Conservation (phyloP, 2,888 invertebrate genomes). For the Tanaodytes sp. region DNA sequence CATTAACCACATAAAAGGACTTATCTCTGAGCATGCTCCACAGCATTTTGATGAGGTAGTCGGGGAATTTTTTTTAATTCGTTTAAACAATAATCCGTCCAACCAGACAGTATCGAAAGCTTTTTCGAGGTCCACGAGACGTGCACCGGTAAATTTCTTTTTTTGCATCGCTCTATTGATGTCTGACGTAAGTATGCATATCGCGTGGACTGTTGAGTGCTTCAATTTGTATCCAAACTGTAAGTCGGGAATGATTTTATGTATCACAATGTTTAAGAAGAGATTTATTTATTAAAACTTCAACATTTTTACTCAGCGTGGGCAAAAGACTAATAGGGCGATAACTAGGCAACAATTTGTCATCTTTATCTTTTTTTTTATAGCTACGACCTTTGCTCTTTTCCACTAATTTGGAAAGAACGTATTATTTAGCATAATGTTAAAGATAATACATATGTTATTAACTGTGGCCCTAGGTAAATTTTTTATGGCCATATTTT, state of each 20-base stretch:
- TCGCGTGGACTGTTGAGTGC: neutral
- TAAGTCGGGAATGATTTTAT: neutral
- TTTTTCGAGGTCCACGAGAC: neutral
- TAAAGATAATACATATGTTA: neutral
- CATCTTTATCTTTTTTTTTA: slow-evolving; percentile 1
- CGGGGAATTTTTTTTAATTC: neutral
- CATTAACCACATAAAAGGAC: neutral
- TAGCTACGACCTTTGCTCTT: too few relatives aligned
- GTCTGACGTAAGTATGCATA: neutral
- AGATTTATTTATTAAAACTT: neutral
- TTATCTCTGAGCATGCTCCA: neutral
- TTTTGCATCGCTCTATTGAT: slow-evolving; percentile 1
- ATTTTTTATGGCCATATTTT: neutral
- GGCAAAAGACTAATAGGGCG: neutral
- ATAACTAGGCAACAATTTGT: neutral
- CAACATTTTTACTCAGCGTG: neutral
- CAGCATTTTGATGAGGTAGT: neutral
- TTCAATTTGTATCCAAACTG: neutral
- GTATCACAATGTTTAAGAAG: neutral
- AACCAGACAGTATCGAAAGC: neutral
- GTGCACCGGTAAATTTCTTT: neutral
- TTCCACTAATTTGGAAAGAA: slow-evolving; percentile 4
- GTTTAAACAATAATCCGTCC: slow-evolving; percentile 11
- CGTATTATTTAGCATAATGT: slow-evolving; percentile 2
- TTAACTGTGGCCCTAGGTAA: neutral